Percentiles rank a stretch among this genome's conserved stretches.
These are phyloP conservation scores for Condylura cristata DNA, from an alignment of 2,113 vertebrate genomes.

Conservation along the genomic window DNA sequence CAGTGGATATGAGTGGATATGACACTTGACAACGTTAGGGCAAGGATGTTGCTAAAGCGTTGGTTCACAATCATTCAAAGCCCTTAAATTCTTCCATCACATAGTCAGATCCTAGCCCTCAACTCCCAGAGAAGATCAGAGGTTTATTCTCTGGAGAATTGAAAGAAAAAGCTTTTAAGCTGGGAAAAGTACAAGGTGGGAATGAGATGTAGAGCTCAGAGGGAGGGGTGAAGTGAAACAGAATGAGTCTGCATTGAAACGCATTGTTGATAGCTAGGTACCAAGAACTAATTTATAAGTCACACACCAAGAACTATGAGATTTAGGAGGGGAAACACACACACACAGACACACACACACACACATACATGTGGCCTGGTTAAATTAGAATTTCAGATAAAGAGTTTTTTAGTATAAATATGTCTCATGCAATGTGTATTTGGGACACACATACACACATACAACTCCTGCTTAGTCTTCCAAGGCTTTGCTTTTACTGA, in stretches of 20 bases:
- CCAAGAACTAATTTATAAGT: too few species aligned
- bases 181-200: background rate
- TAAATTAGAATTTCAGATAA: conserved; percentile 27
- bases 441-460: background rate
- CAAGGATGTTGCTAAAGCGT: background rate
- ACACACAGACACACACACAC: background rate
- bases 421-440: background rate
- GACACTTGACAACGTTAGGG: background rate
- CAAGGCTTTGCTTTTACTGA: background rate
- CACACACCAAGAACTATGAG: too few species aligned
- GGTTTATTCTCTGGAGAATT: background rate
- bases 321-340: too few species aligned
- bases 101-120: background rate
- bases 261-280: background rate
- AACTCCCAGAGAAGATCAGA: background rate
- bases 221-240: background rate
- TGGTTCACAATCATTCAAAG: background rate
- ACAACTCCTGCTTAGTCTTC: background rate
- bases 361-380: background rate
- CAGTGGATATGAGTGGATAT: background rate
- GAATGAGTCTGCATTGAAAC: background rate
- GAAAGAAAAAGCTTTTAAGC: background rate
- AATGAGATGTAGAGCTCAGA: background rate
- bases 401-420: background rate
- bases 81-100: background rate